Evolutionary conservation across 1,140 invertebrate genomes (phyloP), one percentile per base, ranked within the genome.

Genomic region (Eriosoma lanigerum): DNA sequence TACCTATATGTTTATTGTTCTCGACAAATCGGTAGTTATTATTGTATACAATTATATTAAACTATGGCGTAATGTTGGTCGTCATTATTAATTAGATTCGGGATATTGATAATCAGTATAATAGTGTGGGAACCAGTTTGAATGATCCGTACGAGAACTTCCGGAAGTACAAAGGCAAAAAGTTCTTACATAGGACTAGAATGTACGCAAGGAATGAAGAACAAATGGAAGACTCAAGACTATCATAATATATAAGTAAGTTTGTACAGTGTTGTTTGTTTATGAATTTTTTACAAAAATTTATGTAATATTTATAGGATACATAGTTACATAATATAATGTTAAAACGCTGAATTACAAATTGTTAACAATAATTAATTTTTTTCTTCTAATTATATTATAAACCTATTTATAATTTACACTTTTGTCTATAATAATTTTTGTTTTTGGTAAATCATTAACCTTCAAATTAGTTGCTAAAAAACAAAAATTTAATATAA

Each of bases 61-160:
- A 17, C 75, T 44, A 8, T 76, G 21, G 75, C 75, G 62, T 82
- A 81, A 38, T 50, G 26, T 80, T 58, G 82, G 24, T 80, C 68
- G 19, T 62, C 62, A 83, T 81, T 81, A 68, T 78, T 82, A 82
- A 83, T 70, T 78, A 86, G 86, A 83, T 88, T 29, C 87, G 96
- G 19, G 96, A 98, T 85, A 89, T 91, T 82, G 90, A 91, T 81
- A 95, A 98, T 86, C 92, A 94, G 87, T 98, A 96, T 85, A 97
- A 95, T 89, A 95, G 96, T 82, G 91, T 98, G 64, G 96, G 96
- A 56, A 90, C 94, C 81, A 95, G 92, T 85, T 87, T 96, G 81
- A 94, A 94, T 84, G 96, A 97, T 88, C 96, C 96, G 0, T 99
- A 97, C 85, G 97, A 98, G 87, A 96, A 95, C 85, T 98, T 98